phyloP scores from a whole-genome alignment of 2,888 invertebrate species.

The Dusona sp. region DNA sequence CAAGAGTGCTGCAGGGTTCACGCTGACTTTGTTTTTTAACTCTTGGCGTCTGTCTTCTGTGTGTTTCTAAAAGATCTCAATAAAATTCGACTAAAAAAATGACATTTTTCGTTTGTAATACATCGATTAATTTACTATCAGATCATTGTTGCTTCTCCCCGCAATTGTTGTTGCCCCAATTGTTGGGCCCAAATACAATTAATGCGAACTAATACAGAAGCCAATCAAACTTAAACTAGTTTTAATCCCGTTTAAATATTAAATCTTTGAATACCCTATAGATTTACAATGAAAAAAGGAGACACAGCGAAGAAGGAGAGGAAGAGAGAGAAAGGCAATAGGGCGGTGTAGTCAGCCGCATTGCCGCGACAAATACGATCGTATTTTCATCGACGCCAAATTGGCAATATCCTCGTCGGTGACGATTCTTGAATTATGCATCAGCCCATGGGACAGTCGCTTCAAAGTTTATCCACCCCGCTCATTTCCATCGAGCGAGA shows the following conservation, averaged over 20 bases:
- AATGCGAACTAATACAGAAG: background rate
- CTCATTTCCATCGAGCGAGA: slow-evolving; percentile 78
- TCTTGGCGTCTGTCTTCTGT: too few relatives aligned
- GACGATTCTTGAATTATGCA: slow-evolving; percentile 85
- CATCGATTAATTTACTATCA: too few relatives aligned
- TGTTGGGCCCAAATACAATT: too few relatives aligned
- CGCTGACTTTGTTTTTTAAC: too few relatives aligned
- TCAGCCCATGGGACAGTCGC: slow-evolving; percentile 83
- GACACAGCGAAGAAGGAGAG: background rate
- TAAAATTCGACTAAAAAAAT: background rate
- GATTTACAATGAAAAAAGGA: slow-evolving; percentile 44
- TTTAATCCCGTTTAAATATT: background rate
- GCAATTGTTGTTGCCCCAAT: too few relatives aligned
- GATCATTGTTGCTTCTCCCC: too few relatives aligned
- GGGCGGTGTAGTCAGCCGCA: slow-evolving; percentile 69
- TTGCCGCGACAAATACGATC: slow-evolving; percentile 83
- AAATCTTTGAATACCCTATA: background rate
- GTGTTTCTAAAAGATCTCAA: background rate
- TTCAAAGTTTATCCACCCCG: slow-evolving; percentile 84
- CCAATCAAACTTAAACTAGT: background rate
- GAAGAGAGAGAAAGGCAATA: slow-evolving; percentile 42
- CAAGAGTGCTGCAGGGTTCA: too few relatives aligned
- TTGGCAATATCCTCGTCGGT: slow-evolving; percentile 85
- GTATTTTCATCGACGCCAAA: slow-evolving; percentile 85
- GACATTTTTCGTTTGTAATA: background rate